A percentile compares a stretch with the other conserved stretches of the same genome.
Conservation (phyloP, 2,888 invertebrate genomes). For the Tryphoninae sp. region DNA sequence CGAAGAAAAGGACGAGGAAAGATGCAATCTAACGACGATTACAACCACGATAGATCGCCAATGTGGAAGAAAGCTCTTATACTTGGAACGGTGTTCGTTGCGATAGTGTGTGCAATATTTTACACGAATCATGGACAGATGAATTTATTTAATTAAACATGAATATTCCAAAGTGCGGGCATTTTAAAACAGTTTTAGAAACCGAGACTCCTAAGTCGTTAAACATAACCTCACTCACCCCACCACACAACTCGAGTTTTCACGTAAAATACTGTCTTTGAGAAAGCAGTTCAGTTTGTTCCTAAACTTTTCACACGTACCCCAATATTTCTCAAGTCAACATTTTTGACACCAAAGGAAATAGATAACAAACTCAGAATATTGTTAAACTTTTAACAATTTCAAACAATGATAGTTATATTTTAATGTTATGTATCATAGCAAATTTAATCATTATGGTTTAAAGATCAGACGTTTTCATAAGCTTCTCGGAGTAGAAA, state of each 20-base stretch:
- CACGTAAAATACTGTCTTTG: too few relatives aligned
- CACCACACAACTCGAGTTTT: too few relatives aligned
- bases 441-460: neutral
- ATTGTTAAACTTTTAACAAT: too few relatives aligned
- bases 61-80: constrained; percentile 26
- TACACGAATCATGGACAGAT: neutral
- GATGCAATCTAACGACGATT: constrained; percentile 36
- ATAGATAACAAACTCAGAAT: too few relatives aligned
- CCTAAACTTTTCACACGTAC: too few relatives aligned
- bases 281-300: too few relatives aligned
- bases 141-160: neutral
- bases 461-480: neutral
- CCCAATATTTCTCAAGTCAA: too few relatives aligned
- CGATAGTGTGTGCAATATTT: constrained; percentile 6
- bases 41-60: neutral
- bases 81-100: neutral
- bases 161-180: neutral
- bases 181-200: neutral
- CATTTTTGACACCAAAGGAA: too few relatives aligned
- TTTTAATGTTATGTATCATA: too few relatives aligned
- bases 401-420: too few relatives aligned
- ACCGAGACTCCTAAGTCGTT: too few relatives aligned
- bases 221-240: too few relatives aligned
- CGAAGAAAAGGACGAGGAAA: constrained; percentile 75
- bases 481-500: constrained; percentile 47